These are phyloP conservation scores for Myoxocephalus aenaeus DNA, from an alignment of 2,797 vertebrate species.

Conservation along the genomic window DNA sequence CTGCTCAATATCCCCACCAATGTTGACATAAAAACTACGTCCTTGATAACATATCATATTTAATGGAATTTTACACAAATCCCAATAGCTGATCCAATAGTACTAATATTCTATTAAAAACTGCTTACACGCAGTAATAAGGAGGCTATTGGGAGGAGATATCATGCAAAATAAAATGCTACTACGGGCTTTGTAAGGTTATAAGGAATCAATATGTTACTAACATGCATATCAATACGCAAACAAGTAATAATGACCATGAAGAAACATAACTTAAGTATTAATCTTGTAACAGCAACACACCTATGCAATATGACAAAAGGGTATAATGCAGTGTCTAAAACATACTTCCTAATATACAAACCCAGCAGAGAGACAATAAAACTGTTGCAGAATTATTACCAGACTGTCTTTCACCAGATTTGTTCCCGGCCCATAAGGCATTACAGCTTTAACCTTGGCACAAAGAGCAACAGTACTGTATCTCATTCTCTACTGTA, in stretches of 20 bases:
- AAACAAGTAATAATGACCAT: not conserved
- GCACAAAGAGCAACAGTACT: not conserved
- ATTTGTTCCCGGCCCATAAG: not conserved
- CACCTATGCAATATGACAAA: not conserved
- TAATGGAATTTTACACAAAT: not conserved
- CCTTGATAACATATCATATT: not conserved
- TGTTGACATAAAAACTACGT: not conserved
- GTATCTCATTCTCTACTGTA: not conserved
- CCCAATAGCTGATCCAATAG: not conserved
- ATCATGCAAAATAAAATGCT: not conserved
- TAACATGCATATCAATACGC: not conserved
- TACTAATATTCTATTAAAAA: not conserved
- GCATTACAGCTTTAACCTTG: not conserved
- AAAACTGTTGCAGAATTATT: not conserved
- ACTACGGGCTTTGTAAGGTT: not conserved
- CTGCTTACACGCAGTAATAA: not conserved
- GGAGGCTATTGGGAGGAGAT: not conserved
- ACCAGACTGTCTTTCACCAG: not conserved
- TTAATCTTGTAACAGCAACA: not conserved
- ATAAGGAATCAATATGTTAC: constrained; percentile 3
- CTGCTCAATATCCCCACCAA: not conserved
- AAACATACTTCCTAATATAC: not conserved
- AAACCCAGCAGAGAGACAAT: not conserved
- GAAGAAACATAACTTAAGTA: not conserved
- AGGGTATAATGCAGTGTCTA: not conserved